Percentiles rank a stretch among this genome's conserved stretches.
Conservation (phyloP, 2,797 vertebrate genomes). For the Lacerta agilis region DNA sequence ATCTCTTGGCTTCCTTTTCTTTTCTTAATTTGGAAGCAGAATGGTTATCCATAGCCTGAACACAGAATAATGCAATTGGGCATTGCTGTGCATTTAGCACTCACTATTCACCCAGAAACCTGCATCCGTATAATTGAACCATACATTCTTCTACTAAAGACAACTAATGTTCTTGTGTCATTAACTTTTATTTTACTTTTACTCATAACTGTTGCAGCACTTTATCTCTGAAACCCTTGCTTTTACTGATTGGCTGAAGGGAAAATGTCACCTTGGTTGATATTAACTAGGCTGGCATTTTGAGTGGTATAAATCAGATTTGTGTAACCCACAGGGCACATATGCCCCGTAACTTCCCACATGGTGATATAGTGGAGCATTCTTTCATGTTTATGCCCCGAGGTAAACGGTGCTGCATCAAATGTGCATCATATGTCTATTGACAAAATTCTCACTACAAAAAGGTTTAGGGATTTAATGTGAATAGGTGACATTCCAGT, state of each 20-base stretch:
- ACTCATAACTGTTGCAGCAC: neutral
- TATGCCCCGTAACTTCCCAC: too few relatives aligned
- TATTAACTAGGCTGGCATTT: constrained; percentile 7
- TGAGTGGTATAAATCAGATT: constrained; percentile 37
- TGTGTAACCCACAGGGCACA: too few relatives aligned
- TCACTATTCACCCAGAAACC: neutral
- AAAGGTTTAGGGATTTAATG: neutral
- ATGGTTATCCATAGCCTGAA: neutral
- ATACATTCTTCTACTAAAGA: neutral
- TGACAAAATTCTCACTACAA: neutral
- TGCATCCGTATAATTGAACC: constrained; percentile 13
- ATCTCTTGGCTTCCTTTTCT: neutral
- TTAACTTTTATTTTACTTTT: neutral
- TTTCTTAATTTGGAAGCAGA: neutral
- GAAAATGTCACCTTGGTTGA: constrained; percentile 22
- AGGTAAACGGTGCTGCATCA: neutral
- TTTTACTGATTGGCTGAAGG: constrained; percentile 1
- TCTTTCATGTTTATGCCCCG: neutral
- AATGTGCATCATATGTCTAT: neutral
- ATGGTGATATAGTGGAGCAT: constrained; percentile 10
- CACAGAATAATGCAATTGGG: neutral
- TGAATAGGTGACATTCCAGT: neutral
- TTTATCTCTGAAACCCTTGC: neutral
- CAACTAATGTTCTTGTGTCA: neutral
- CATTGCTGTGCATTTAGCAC: neutral